Evolutionary conservation across 2,888 invertebrate genomes (phyloP), one percentile per base, ranked within the genome.

Genomic region (Nomada flava): DNA sequence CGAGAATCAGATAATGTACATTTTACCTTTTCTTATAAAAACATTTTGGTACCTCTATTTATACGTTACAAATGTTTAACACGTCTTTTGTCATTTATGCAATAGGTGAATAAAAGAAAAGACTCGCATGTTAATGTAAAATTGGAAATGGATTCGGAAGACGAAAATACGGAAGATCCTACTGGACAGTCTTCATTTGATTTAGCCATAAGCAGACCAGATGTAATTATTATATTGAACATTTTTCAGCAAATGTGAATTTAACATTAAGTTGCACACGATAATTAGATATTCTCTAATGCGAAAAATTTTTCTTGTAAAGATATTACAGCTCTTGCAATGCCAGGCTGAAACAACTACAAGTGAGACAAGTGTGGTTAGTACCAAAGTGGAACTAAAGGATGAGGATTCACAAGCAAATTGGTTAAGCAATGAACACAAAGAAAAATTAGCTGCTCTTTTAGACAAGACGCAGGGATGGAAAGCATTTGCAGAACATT

Each of bases 381-480:
- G 53, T 52, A 68, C 68, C 13, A 86, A 93, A 26, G 76, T 91
- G 74, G 90, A 89, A 84, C 63, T 82, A 23, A 85, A 85, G 47
- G 92, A 86, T 67, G 93, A 89, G 5, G 89, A 93, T 18, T 55
- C 89, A 67, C 90, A 91, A 50, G 76, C 75, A 55, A 75, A 47
- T 86, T 85, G 86, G 73, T 71, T 90, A 47, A 90, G 52, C 2
- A 88, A 91, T 2, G 91, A 90, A 13, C 94, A 94, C 62, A 91
- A 95, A 44, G 92, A 94, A 1, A 94, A 94, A 83, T 92, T 96
- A 68, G 93, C 95, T 0, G 86, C 88, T 0, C 90, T 95, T 59
- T 93, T 97, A 79, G 96, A 96, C 91, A 92, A 93, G 82, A 92
- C 94, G 26, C 94, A 94, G 64, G 95, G 94, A 36, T 97, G 96